Conservation (phyloP, 2,113 vertebrate species). For the Stercorarius parasiticus region DNA sequence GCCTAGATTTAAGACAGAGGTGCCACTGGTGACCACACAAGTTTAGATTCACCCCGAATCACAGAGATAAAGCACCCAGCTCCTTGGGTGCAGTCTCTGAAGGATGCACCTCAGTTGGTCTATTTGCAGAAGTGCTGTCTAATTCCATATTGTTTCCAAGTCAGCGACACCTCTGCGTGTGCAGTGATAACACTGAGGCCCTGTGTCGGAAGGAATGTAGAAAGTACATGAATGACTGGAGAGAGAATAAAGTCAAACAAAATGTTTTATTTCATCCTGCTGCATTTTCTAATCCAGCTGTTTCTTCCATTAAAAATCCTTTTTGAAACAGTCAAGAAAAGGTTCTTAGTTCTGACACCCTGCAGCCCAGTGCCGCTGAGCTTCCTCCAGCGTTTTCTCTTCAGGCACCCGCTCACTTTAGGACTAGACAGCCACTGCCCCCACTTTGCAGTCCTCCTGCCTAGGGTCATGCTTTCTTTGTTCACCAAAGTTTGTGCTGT, state of each 20-base stretch:
- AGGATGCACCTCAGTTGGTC: neutral
- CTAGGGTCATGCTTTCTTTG: neutral
- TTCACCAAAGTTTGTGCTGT: neutral
- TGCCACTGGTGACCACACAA: neutral
- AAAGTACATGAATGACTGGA: neutral
- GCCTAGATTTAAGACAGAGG: neutral
- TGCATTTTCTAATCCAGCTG: neutral
- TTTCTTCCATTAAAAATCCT: neutral
- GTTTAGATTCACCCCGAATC: neutral
- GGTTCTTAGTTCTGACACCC: neutral
- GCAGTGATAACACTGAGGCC: neutral
- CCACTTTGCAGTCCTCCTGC: neutral
- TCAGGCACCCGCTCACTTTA: neutral
- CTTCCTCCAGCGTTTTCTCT: neutral
- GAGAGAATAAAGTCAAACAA: neutral
- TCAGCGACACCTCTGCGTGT: neutral
- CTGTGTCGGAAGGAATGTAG: neutral
- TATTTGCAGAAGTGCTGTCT: neutral
- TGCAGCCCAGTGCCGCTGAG: neutral
- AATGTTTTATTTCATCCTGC: neutral
- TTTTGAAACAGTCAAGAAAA: neutral
- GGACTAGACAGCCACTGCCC: neutral
- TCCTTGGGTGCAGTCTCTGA: neutral
- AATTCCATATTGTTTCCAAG: slow-evolving; percentile 16
- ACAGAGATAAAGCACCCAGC: neutral